Evolutionary conservation across 2,888 invertebrate genomes (phyloP), one percentile per base, ranked within the genome.

Genomic region (Pseudococcus longispinus): DNA sequence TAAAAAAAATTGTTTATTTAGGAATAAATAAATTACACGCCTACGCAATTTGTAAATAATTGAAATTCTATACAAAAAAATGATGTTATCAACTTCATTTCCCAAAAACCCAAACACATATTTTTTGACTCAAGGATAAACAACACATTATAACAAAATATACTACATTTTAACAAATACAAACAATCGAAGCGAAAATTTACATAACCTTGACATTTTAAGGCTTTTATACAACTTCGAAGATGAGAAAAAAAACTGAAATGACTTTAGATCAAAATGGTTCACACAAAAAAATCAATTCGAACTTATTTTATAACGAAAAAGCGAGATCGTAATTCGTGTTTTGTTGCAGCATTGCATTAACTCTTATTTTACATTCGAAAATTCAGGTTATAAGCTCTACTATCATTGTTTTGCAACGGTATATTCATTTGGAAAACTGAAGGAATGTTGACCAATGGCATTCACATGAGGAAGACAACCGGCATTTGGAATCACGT

Each of bases 401-500:
- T 70, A 70, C 5, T 26, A 42, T 83, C 60, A 86, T 89, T 88
- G 88, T 88, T 88, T 89, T 11, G 85, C 23, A 20, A 70, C 70
- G 9, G 97, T 95, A 91, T 98, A 98, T 90, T 97, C 95, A 87
- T 93, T 91, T 44, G 99, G 99, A 91, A 99, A 98, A 91, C 95
- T 93, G 91, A 99, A 97, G 44, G 94, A 93, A 91, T 98, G 97
- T 87, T 94, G 93, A 42, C 97, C 98, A 88, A 93, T 92, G 2
- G 97, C 95, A 90, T 94, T 93, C 83, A 98, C 94, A 90, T 96
- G 96, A 29, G 98, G 98, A 89, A 99, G 92, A 87, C 97, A 93
- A 70, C 99, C 99, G 88, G 99, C 98, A 92, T 99, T 99, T 37
- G 99, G 99, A 89, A 99, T 97, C 88, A 99, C 97, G 91, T 99